phyloP scores from a whole-genome alignment of 2,797 vertebrate genomes.

The Brachyalestes nurse region DNA sequence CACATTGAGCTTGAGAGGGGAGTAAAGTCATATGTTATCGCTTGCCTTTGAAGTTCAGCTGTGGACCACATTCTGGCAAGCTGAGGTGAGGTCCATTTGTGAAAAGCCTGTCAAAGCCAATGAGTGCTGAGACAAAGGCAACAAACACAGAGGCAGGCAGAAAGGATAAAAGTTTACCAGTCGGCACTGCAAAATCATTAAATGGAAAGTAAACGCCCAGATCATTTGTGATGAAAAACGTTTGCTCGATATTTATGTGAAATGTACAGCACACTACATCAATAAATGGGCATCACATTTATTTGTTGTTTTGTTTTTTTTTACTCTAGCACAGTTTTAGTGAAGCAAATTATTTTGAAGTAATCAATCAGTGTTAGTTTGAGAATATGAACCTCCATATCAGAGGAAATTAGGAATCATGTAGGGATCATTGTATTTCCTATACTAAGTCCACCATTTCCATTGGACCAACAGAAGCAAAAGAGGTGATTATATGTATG shows the following conservation, averaged over 20 bases:
- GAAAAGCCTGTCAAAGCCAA: constrained; percentile 18
- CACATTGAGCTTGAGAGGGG: constrained; percentile 56
- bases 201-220: no score
- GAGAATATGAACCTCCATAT: background rate
- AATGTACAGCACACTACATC: no score
- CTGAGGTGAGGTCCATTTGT: constrained; percentile 38
- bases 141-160: constrained; percentile 20
- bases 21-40: constrained; percentile 54
- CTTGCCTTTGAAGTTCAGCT: constrained; percentile 72
- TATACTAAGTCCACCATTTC: background rate
- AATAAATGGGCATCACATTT: no score
- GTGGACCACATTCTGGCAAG: constrained; percentile 55
- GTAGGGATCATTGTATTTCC: background rate
- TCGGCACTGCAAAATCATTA: background rate
- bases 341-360: no score
- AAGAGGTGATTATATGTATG: background rate
- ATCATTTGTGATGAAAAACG: no score
- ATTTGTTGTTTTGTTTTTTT: no score
- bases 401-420: no score
- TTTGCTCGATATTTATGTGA: no score
- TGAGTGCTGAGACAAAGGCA: background rate
- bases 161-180: constrained; percentile 11
- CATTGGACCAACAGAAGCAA: background rate
- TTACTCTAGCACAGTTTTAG: no score
- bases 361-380: background rate